Evolutionary conservation across 2,797 vertebrate species (phyloP).

Genomic region (Pangasius krempfi): DNA sequence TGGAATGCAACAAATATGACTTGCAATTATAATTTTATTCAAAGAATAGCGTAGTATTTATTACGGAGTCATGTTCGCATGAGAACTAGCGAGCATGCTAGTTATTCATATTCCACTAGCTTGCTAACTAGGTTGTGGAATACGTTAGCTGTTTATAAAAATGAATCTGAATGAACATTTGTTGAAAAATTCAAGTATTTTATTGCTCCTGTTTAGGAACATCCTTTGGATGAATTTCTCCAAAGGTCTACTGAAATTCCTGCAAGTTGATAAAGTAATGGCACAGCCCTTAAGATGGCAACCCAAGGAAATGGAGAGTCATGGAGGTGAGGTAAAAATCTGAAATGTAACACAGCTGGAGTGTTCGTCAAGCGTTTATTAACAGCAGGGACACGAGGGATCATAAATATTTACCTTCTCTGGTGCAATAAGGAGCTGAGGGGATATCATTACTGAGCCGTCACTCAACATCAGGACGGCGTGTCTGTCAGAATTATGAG

Average conservation of each 20-base stretch:
- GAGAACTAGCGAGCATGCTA: not conserved
- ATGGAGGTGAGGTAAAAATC: conserved; percentile 19
- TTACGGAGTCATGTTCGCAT: no score
- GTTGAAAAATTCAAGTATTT: not conserved
- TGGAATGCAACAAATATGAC: not conserved
- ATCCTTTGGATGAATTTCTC: not conserved
- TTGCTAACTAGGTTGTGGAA: not conserved
- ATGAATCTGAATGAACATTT: no score
- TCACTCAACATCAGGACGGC: conserved; percentile 46
- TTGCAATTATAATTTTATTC: not conserved
- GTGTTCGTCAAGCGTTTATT: conserved; percentile 44
- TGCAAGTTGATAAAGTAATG: not conserved
- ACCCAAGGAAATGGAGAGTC: not conserved
- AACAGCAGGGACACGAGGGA: conserved; percentile 41
- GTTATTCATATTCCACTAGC: not conserved
- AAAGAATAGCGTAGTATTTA: not conserved
- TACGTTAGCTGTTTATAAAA: not conserved
- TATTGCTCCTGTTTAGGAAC: not conserved
- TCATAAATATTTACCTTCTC: conserved; percentile 43
- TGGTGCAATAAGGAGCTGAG: conserved; percentile 29
- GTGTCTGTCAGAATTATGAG: conserved; percentile 53
- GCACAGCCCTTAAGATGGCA: not conserved
- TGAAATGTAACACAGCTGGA: conserved; percentile 30
- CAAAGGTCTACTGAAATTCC: not conserved
- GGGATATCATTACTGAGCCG: conserved; percentile 39